Base-by-base conservation (phyloP, 2,797 vertebrate genomes). In the Paguma larvata region DNA sequence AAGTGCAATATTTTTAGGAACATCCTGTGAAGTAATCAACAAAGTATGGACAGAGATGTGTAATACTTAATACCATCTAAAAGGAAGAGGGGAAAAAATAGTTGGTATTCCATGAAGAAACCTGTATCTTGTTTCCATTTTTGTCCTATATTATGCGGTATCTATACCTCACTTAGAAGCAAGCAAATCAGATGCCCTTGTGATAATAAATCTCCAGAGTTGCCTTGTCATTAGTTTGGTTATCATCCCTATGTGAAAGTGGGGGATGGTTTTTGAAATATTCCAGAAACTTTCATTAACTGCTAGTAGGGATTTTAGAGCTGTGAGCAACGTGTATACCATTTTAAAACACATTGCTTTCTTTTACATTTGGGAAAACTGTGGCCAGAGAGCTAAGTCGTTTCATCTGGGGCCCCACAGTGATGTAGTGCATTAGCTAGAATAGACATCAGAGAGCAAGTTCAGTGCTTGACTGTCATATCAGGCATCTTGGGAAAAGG, bases 271-370 rank as follows among this genome's bases (percentile, higher is more conserved):
- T 79, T 90, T 63, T 13, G 0, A 73, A 82, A 85, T 56, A 27
- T 85, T 72, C 44, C 72, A 34, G 91, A 95, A 70, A 10, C 6
- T 18, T 53, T 73, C 48, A 77, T 46, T 89, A 7, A 8, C 44
- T 80, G 46, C 44, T 84, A 27, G 9, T 21, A 84, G 13, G 75
- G 23, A 89, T 80, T 91, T 97, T 91, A 78, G 82, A 79, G n/a
- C 34, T 59, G 7, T 21, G 62, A 30, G 18, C 18, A 23, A 89
- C 8, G 0, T 38, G 23, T 75, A 16, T 56, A 30, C 6, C 8
- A 18, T 80, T 80, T 95, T 85, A 59, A 38, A 19, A 75, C 15
- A 30, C 5, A 34, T 27, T 51, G 23, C 8, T 6, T 67, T 89
- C 68, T 85, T 84, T 73, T 14, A 67, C 2, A 77, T 51, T 84